Base-by-base conservation (phyloP, 1,140 invertebrate species). In the Parasteatoda tepidariorum region DNA sequence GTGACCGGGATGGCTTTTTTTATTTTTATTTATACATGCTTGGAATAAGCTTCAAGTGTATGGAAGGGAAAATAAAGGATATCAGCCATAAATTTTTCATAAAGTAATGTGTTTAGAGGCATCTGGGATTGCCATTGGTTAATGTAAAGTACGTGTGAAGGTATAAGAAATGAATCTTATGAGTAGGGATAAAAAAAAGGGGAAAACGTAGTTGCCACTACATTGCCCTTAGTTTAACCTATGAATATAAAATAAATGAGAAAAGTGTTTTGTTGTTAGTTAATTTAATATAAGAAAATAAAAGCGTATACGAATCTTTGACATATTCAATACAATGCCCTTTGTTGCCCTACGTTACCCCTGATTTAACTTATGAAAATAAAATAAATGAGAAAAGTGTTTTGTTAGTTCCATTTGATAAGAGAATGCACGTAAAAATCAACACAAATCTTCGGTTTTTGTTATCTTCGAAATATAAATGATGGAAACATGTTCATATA, bases 121-220 rank as follows among this genome's bases (percentile, higher is more conserved):
- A 54, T 61, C 30, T 22, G 26, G 38, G 64, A 67, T 67, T 66
- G 75, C 59, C 38, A 26, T 33, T 66, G 62, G 75, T 38, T 79
- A 79, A 79, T 79, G 75, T 79, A 79, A 79, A 79, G 34, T 79
- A 79, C 64, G 75, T 79, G 75, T 79, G 75, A 68, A 67, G 41
- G 38, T 67, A 79, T 57, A 24, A 79, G 33, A 34, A 57, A 79
- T 67, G 38, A 55, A 61, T 55, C 62, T 79, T 79, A 79, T 54
- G 31, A 67, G 31, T 18, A 22, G 22, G 31, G n/a, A n/a, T n/a
- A n/a, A 13, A 55, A 55, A 55, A 55, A 55, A 18, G 13, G 48
- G 48, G 13, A 55, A 55, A 55, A 55, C 22, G n/a, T n/a, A n/a
- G n/a, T n/a, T n/a, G n/a, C n/a, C 33, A 64, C 33, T 67, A 34